phyloP scores from a whole-genome alignment of 2,888 invertebrate species.

The Leptodirus hochenwartii region DNA sequence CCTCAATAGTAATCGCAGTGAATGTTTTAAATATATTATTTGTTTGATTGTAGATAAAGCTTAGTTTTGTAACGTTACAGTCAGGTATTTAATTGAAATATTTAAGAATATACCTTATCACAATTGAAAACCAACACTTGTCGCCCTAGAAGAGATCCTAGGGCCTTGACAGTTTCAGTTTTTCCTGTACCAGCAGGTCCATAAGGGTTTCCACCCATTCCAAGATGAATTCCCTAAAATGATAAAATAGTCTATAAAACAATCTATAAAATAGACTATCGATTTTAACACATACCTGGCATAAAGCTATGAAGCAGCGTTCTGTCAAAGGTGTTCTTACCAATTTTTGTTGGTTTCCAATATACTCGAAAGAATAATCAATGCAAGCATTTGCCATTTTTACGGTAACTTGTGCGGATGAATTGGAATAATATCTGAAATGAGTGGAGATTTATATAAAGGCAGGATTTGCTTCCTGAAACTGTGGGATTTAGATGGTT shows the following conservation, averaged over 20 bases:
- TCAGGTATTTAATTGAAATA: too few relatives aligned
- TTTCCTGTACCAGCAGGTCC: slow-evolving; percentile 99
- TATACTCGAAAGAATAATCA: slow-evolving; percentile 93
- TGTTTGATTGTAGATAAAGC: too few relatives aligned
- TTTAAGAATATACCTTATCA: slow-evolving; percentile 53
- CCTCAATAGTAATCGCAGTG: too few relatives aligned
- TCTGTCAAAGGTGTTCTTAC: slow-evolving; percentile 94
- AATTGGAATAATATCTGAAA: slow-evolving; percentile 47
- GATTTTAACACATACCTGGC: slow-evolving; percentile 41
- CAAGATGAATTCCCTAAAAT: slow-evolving; percentile 72
- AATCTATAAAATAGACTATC: not conserved
- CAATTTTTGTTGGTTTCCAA: slow-evolving; percentile 88
- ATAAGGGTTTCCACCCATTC: slow-evolving; percentile 95
- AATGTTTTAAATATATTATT: too few relatives aligned
- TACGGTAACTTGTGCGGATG: slow-evolving; percentile 44
- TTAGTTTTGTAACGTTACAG: too few relatives aligned
- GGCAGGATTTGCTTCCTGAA: too few relatives aligned
- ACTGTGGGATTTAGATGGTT: too few relatives aligned
- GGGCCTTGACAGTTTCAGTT: slow-evolving; percentile 94
- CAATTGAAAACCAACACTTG: slow-evolving; percentile 94
- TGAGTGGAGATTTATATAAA: too few relatives aligned
- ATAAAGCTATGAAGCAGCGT: slow-evolving; percentile 91
- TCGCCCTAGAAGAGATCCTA: slow-evolving; percentile 77
- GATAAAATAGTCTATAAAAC: slow-evolving; percentile 5
- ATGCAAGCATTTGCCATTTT: slow-evolving; percentile 90